phyloP scores from a whole-genome alignment of 2,113 vertebrate genomes.

The Ceratotherium simum region DNA sequence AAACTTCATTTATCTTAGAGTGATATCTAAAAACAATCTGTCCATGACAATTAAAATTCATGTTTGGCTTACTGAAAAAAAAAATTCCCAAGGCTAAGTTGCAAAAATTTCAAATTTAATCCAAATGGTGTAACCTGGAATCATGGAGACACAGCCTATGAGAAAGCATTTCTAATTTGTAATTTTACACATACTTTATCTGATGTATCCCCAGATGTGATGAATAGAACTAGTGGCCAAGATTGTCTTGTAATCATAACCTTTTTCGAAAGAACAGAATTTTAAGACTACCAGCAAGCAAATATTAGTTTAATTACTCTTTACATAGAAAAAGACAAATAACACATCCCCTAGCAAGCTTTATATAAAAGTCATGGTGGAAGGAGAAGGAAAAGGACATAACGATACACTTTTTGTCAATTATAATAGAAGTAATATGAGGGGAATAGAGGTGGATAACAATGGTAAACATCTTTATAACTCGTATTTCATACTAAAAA shows the following conservation, averaged over 20 bases:
- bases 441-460: not conserved
- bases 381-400: not conserved
- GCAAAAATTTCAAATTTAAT: not conserved
- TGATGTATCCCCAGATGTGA: conserved; percentile 23
- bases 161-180: not conserved
- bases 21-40: not conserved
- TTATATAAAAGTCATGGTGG: not conserved
- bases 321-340: not conserved
- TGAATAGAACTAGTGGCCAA: not conserved
- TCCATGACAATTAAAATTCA: not conserved
- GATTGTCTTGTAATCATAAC: not conserved
- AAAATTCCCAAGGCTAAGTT: not conserved
- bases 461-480: not conserved
- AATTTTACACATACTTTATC: not conserved
- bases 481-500: not conserved
- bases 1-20: not conserved
- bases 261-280: conserved; percentile 2
- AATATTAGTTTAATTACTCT: conserved; percentile 26
- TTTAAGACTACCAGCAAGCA: not conserved
- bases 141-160: not conserved
- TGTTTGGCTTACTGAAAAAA: not conserved
- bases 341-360: not conserved
- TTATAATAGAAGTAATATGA: not conserved
- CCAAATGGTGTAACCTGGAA: not conserved
- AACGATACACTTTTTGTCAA: not conserved